Base-by-base conservation (phyloP, 1,140 invertebrate genomes). In the Scaptomyza hsui region DNA sequence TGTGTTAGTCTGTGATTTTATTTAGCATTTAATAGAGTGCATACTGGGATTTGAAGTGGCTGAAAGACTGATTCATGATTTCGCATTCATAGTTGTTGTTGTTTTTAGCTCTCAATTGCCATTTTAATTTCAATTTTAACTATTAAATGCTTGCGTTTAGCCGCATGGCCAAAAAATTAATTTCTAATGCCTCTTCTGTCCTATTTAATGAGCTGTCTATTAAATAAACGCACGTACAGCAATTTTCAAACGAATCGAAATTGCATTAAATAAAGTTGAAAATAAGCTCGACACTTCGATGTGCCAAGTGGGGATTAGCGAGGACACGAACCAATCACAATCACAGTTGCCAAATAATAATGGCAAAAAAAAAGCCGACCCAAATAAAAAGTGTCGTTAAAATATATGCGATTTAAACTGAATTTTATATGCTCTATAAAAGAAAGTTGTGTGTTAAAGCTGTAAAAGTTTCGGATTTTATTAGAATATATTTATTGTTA, bases 201-300 rank as follows among this genome's bases (percentile, higher is more conserved):
- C 45, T n/a, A 49, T 61, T 69, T 78, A 82, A 81, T 77, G 48
- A 60, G 74, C 60, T 53, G 71, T 79, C 76, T 64, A 79, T 85
- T 85, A 83, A 83, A 79, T 64, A 68, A 80, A 70, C n/a, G n/a
- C 56, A 76, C 59, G 39, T 41, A 42, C 15, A 45, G 24, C 39
- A 21, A 72, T 72, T 61, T 79, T 57, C 15, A 49, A 79, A 49
- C 16, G 51, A 16, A 79, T 49, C 16, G 51, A 16, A 70, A 80
- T 73, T 63, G 68, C 72, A 80, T 85, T 86, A 80, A 85, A 77
- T 80, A 86, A 86, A 77, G 74, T 81, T 73, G 68, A 67, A 86
- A 85, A 86, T 80, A 64, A 81, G 76, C 76, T 85, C 73, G 57
- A 63, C 51, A 57, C 49, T 53, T 48, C 52, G 56, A 51, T 49